phyloP scores from a whole-genome alignment of 2,888 invertebrate species.

The Carterocephalus palaemon region DNA sequence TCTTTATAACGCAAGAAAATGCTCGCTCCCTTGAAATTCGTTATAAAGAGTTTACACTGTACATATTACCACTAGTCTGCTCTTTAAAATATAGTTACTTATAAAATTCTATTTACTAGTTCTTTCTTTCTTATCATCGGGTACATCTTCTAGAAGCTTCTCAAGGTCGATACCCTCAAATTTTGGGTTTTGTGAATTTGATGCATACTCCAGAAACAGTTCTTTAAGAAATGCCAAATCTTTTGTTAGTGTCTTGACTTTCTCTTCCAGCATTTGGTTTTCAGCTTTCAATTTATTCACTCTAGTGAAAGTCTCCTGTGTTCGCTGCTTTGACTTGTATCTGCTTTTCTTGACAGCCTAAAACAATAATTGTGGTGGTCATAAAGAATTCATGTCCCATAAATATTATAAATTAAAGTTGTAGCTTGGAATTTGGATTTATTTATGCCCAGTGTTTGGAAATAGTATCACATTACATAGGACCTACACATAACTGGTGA shows the following conservation, averaged over 20 bases:
- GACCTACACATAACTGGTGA: too few species aligned
- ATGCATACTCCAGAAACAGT: slow-evolving; percentile 88
- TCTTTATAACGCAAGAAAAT: too few species aligned
- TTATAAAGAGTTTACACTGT: too few species aligned
- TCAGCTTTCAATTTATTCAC: slow-evolving; percentile 87
- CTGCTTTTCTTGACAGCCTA: slow-evolving; percentile 91
- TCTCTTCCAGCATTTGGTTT: slow-evolving; percentile 88
- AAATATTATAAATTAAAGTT: too few species aligned
- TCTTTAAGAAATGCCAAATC: slow-evolving; percentile 89
- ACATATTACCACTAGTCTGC: not conserved
- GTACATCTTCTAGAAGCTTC: slow-evolving; percentile 76
- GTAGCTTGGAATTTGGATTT: too few species aligned
- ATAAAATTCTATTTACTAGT: slow-evolving; percentile 34
- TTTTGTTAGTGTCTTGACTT: slow-evolving; percentile 88
- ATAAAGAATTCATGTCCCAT: not conserved
- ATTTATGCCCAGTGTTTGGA: too few species aligned
- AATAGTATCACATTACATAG: too few species aligned
- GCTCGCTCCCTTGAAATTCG: too few species aligned
- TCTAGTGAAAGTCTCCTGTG: slow-evolving; percentile 86
- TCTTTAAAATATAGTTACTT: too few species aligned
- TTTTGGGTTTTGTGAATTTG: slow-evolving; percentile 77
- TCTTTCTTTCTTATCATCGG: slow-evolving; percentile 54
- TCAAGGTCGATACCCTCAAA: slow-evolving; percentile 79
- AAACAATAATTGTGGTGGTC: slow-evolving; percentile 30
- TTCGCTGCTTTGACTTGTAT: slow-evolving; percentile 86